Percentiles rank a stretch among this genome's conserved stretches.
Evolutionary conservation across 2,797 vertebrate genomes (phyloP).

Genomic region (Sebastiscus tertius): DNA sequence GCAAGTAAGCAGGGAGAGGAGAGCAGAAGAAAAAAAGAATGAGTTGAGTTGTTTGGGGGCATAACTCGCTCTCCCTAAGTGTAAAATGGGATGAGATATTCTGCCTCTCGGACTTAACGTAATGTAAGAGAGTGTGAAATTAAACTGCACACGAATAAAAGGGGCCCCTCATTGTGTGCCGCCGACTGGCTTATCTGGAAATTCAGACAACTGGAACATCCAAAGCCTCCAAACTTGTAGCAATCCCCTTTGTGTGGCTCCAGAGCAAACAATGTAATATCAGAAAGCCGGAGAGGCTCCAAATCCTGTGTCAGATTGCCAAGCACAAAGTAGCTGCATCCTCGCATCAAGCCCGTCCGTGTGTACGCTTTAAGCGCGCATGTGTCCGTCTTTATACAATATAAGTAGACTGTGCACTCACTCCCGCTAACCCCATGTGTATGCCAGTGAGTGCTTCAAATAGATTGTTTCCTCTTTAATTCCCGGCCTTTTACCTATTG

Average conservation of each 20-base stretch:
- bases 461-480: constrained; percentile 69
- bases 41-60: constrained; percentile 79
- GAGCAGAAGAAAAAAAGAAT: constrained; percentile 22
- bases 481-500: constrained; percentile 68
- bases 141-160: constrained; percentile 83
- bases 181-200: constrained; percentile 82
- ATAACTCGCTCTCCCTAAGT: constrained; percentile 78
- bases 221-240: constrained; percentile 85
- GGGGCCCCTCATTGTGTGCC: constrained; percentile 79
- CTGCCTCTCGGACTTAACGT: constrained; percentile 84
- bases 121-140: constrained; percentile 88
- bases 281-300: constrained; percentile 78
- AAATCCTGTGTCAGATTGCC: constrained; percentile 78
- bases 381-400: constrained; percentile 44
- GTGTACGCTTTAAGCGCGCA: constrained; percentile 19
- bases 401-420: constrained; percentile 31
- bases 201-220: constrained; percentile 87
- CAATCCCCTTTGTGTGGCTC: constrained; percentile 83
- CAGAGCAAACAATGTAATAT: constrained; percentile 83
- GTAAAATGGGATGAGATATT: constrained; percentile 85
- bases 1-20: constrained; percentile 36
- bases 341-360: constrained; percentile 19
- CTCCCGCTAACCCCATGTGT: constrained; percentile 28
- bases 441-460: constrained; percentile 54
- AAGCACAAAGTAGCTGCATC: constrained; percentile 76